Percentiles rank a stretch among this genome's conserved stretches.
These are phyloP conservation scores for Amphimallon solstitiale DNA, from an alignment of 2,888 invertebrate species.

Conservation along the genomic window DNA sequence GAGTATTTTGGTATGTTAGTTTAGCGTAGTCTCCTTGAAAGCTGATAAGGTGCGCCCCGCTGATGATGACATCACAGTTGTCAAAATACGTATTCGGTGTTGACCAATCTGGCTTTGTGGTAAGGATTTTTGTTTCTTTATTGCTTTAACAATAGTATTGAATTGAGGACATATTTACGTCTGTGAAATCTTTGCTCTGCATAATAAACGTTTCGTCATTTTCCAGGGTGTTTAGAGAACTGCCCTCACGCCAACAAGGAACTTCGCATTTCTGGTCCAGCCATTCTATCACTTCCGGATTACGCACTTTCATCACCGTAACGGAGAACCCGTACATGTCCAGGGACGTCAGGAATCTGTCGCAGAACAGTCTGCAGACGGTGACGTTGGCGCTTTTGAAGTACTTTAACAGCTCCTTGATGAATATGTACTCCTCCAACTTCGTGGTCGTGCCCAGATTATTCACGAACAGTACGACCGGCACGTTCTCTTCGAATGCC, in stretches of 20 bases:
- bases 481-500: constrained; percentile 46
- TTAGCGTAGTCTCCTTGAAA: too few species aligned
- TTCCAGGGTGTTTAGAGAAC: constrained; percentile 45
- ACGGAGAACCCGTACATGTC: constrained; percentile 84
- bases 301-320: constrained; percentile 71
- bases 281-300: constrained; percentile 64
- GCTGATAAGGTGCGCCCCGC: too few species aligned
- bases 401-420: constrained; percentile 56
- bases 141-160: neutral
- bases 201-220: neutral
- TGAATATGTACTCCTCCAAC: constrained; percentile 76
- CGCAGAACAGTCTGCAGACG: constrained; percentile 56
- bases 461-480: constrained; percentile 76
- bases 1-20: too few species aligned
- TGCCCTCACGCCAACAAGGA: constrained; percentile 65
- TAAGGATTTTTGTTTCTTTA: neutral
- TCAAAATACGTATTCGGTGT: too few species aligned
- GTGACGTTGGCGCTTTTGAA: constrained; percentile 49
- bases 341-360: constrained; percentile 76
- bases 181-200: constrained; percentile 34
- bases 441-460: constrained; percentile 79
- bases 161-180: constrained; percentile 27
- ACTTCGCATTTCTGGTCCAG: constrained; percentile 71
- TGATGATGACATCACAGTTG: too few species aligned
- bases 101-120: neutral